Evolutionary conservation across 1,140 invertebrate species (phyloP).

Genomic region (Ceratina australensis): DNA sequence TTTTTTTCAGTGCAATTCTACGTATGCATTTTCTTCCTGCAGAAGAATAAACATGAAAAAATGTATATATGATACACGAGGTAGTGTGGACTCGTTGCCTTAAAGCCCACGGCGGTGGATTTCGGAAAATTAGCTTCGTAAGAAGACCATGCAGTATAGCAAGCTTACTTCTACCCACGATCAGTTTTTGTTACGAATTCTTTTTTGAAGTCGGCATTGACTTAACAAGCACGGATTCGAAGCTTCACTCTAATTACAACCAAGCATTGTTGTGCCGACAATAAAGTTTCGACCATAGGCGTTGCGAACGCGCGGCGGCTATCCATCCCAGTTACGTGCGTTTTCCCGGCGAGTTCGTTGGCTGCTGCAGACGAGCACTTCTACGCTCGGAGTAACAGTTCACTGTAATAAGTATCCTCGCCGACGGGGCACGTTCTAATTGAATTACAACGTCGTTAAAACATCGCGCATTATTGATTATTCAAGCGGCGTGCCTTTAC

Average conservation of each 20-base stretch:
- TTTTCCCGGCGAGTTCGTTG: constrained; percentile 15
- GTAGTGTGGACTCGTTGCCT: too few relatives aligned
- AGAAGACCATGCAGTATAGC: too few relatives aligned
- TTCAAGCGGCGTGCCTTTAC: constrained; percentile 49
- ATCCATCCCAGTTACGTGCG: constrained; percentile 21
- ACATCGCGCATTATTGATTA: constrained; percentile 31
- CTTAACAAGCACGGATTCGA: background rate
- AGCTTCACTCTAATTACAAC: background rate
- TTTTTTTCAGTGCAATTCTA: too few relatives aligned
- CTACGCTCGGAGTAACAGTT: constrained; percentile 24
- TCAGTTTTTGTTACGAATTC: too few relatives aligned
- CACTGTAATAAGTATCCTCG: constrained; percentile 43
- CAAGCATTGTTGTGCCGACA: background rate
- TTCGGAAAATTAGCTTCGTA: too few relatives aligned
- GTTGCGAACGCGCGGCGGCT: background rate
- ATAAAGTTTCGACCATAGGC: constrained; percentile 19
- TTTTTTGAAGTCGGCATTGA: background rate
- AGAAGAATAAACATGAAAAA: too few relatives aligned
- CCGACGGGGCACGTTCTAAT: constrained; percentile 30
- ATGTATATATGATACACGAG: too few relatives aligned
- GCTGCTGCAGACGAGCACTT: constrained; percentile 23
- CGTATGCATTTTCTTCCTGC: too few relatives aligned
- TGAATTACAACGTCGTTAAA: constrained; percentile 48
- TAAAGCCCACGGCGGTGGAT: too few relatives aligned
- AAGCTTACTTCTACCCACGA: too few relatives aligned